Evolutionary conservation across 2,113 vertebrate species (phyloP), one percentile per base, ranked within the genome.

Genomic region (Catharus minimus): DNA sequence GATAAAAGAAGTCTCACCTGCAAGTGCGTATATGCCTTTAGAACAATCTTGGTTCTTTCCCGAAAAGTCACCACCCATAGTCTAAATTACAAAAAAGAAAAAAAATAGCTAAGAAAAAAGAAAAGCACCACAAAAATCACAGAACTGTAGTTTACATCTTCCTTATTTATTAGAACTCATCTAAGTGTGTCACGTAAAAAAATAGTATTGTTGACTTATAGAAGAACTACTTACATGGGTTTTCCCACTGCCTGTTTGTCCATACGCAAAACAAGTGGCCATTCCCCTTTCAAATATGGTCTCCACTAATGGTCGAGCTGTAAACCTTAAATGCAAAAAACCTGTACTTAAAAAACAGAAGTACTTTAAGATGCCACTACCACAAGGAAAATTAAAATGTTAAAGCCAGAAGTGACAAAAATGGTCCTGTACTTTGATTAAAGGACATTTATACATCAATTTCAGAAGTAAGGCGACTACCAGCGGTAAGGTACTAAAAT

Each of bases 251-350:
- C 99, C 99, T 26, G 99, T 99, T 94, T 99, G 99, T 44, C 99
- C 99, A 86, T 99, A 99, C 1, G 99, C 99, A 93, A 99, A 99
- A 92, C 99, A 99, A 26, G 99, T 99, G 19, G 99, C 99, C 99
- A 99, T 99, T 52, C 99, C 99, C 43, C 98, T 97, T 96, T 99
- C 99, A 91, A 99, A 99, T 89, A 99, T 99, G 55, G 99, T 99
- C 96, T 99, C 99, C 12, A 99, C 99, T 85, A 99, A 96, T 3
- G 99, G 99, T 95, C 99, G 98, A 92, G 99, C 99, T 7, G 99
- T 99, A 97, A 99, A 99, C 96, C 99, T 99, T 97, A 72, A 90
- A 91, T 9, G 28, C 7, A 84, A 79, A 71, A 71, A 4, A 57
- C 2, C 6, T 44, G 5, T 53, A 68, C 15, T 41, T 82, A 53